These are phyloP conservation scores for Liasis olivaceus DNA, from an alignment of 2,797 vertebrate species.

Conservation along the genomic window DNA sequence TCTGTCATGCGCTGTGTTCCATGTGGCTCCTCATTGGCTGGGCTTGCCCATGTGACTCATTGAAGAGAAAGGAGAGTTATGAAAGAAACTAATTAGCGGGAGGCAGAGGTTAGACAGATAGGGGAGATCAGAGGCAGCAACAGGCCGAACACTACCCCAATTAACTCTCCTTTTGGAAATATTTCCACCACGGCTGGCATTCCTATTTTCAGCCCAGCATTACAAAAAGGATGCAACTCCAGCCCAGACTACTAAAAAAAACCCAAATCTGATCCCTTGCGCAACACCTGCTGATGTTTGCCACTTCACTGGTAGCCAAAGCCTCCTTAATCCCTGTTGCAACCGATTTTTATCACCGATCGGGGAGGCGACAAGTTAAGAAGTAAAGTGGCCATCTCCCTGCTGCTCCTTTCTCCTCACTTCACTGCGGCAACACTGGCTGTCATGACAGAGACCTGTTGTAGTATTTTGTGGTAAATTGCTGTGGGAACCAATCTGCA, in stretches of 20 bases:
- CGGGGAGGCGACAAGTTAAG: neutral
- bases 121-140: neutral
- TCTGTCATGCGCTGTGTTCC: neutral
- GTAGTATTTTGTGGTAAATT: slow-evolving; percentile 54
- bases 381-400: slow-evolving; percentile 38
- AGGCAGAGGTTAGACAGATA: neutral
- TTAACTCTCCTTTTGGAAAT: neutral
- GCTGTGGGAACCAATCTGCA: slow-evolving; percentile 54
- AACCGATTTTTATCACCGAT: neutral
- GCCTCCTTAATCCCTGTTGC: neutral
- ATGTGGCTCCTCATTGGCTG: neutral
- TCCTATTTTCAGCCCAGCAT: neutral
- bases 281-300: neutral
- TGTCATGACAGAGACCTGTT: slow-evolving; percentile 15
- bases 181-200: neutral
- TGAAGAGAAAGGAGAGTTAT: neutral
- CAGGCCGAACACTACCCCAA: neutral
- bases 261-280: fast-evolving
- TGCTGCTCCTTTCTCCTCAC: neutral
- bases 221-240: neutral
- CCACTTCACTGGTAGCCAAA: neutral
- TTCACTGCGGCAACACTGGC: fast-evolving
- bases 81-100: neutral
- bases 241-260: neutral
- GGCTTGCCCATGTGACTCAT: neutral